Evolutionary conservation across 2,888 invertebrate species (phyloP), one percentile per base, ranked within the genome.

Genomic region (Maniola hyperantus): DNA sequence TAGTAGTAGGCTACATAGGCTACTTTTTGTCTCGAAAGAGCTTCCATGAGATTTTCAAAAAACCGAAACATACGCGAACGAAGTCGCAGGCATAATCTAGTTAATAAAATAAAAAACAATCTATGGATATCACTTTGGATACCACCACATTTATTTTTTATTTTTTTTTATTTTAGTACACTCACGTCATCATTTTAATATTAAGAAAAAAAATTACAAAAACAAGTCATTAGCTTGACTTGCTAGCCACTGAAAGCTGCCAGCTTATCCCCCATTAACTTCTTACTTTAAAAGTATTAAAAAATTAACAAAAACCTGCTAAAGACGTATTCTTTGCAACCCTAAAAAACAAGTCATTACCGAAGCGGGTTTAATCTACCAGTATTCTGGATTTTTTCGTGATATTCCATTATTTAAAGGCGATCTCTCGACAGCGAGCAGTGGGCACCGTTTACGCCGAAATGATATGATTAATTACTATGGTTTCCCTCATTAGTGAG

Each of bases 271-370:
- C 74, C 87, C 88, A 88, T 90, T 90, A 88, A 84, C 85, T 84
- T 80, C 71, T 69, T 69, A 72, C 71, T 55, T 77, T 78, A 76
- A 71, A 78, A 82, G 80, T 85, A 84, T 74, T 73, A 73, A 76
- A 87, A 89, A 88, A 88, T 85, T 87, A 89, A 88, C 85, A 89
- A 87, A 85, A 79, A 77, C 85, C 91, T 91, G 91, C 78, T 76
- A 77, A 85, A 85, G 91, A 91, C 91, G 88, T 86, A 87, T 88
- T 89, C 88, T 90, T 90, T 86, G 86, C 88, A 89, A 91, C 89
- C 88, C 88, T 89, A 87, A 90, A 91, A 91, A 92, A 91, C 92
- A 92, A 92, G 91, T 91, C 91, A 92, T 92, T 92, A 92, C 83
- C 87, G 85, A 81, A 81, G 84, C 87, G 85, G 82, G 90, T 87